phyloP scores from a whole-genome alignment of 2,113 vertebrate genomes.

The Cyprinodon brontotheroides region DNA sequence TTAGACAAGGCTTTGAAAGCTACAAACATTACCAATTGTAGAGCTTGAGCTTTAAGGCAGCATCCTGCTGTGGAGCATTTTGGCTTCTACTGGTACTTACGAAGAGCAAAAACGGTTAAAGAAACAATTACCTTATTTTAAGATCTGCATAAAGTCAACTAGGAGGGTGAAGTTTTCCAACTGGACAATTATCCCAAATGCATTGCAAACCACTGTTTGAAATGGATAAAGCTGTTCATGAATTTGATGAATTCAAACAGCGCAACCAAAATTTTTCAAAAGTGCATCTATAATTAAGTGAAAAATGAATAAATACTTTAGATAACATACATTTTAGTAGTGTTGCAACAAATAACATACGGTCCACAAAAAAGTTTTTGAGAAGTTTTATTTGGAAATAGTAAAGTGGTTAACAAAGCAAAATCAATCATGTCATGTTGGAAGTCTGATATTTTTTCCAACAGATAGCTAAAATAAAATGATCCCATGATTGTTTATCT shows the following conservation, averaged over 20 bases:
- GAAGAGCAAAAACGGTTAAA: background rate
- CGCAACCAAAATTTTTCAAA: background rate
- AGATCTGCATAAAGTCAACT: background rate
- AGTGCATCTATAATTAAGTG: background rate
- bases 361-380: constrained; percentile 13
- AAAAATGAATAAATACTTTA: background rate
- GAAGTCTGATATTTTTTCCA: constrained; percentile 16
- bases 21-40: background rate
- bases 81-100: background rate
- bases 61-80: background rate
- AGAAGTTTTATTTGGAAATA: constrained; percentile 66
- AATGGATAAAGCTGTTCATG: no score
- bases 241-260: background rate
- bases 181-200: no score
- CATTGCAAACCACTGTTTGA: no score
- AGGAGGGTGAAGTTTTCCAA: background rate
- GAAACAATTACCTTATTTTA: background rate
- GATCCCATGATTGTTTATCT: constrained; percentile 9
- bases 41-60: background rate
- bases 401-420: constrained; percentile 19
- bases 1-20: background rate
- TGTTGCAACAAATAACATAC: constrained; percentile 1
- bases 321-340: background rate
- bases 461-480: constrained; percentile 9
- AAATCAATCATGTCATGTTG: constrained; percentile 10